Evolutionary conservation across 2,113 vertebrate species (phyloP), one percentile per base, ranked within the genome.

Genomic region (Mola mola): DNA sequence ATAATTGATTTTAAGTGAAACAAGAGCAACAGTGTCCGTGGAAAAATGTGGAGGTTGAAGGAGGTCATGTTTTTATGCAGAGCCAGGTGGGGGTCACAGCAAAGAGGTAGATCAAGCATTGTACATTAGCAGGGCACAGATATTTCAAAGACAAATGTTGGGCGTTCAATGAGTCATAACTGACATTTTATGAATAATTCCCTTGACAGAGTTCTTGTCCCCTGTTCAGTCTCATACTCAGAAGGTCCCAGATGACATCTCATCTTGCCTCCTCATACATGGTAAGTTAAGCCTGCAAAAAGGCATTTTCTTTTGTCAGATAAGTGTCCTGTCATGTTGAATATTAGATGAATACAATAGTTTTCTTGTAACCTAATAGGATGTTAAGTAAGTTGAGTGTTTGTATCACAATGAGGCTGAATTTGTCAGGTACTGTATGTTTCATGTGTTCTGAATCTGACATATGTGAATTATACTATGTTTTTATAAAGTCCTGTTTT

Each of bases 191-290:
- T 67, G 65, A 82, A 66, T 58, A 76, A 52, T 63, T 34, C 49
- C 50, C 61, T 40, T 66, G 69, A 73, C 55, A 77, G 49, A 67
- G 16, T 62, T 61, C 51, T 50, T 11, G 24, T 81, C 47, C 48
- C 42, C 44, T 52, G 59, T 9, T 88, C 83, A 87, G 71, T 90
- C 75, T 65, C 17, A 37, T 12, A 55, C 37, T 73, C 29, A 72
- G 75, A 83, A 86, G 85, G 88, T 88, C 85, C 19, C 46, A 25
- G 34, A 20, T 26, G 8, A 62, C 66, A 78, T 57, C 74, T 58
- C 3, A 2, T 40, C 24, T 48, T 33, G 33, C 9, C 37, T n/a
- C 15, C 74, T 71, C 53, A 0, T 53, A 36, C 44, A 78, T 1
- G 34, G 88, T 89, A 77, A 82, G 84, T 81, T 31, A 17, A 49